phyloP scores from a whole-genome alignment of 2,113 vertebrate species.

The Odocoileus hemionus region DNA sequence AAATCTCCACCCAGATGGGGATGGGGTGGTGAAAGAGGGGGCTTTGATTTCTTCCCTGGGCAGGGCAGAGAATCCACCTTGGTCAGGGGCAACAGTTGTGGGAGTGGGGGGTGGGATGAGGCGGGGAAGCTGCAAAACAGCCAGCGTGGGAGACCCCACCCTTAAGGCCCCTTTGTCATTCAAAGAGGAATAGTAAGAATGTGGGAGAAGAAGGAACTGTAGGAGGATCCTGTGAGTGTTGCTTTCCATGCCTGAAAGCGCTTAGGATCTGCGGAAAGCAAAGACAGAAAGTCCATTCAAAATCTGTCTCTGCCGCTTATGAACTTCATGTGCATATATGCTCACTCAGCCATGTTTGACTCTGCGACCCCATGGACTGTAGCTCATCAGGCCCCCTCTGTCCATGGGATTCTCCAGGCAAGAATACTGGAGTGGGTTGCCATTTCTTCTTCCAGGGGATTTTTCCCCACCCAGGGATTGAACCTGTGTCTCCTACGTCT shows the following conservation, averaged over 20 bases:
- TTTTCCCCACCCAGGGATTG: not conserved
- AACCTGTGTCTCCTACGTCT: not conserved
- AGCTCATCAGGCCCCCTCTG: not conserved
- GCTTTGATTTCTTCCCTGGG: constrained; percentile 1
- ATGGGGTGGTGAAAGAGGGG: constrained; percentile 39
- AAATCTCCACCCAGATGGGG: constrained; percentile 72
- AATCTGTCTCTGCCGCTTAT: not conserved
- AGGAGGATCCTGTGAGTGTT: not conserved
- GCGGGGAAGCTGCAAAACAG: not conserved
- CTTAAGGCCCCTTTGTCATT: not conserved
- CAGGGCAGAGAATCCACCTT: not conserved
- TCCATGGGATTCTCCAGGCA: not conserved
- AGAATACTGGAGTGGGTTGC: not conserved
- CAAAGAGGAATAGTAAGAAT: not conserved
- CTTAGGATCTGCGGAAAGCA: not conserved
- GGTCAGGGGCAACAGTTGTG: not conserved
- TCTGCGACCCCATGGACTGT: not conserved
- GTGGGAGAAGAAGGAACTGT: not conserved
- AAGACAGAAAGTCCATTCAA: not conserved
- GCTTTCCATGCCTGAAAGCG: not conserved
- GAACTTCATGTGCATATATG: not conserved
- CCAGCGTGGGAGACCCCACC: not conserved
- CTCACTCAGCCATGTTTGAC: not conserved
- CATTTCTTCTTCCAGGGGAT: not conserved
- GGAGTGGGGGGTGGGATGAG: too few relatives aligned